Evolutionary conservation across 2,113 vertebrate genomes (phyloP).

Genomic region (Neopipo cinnamomea): DNA sequence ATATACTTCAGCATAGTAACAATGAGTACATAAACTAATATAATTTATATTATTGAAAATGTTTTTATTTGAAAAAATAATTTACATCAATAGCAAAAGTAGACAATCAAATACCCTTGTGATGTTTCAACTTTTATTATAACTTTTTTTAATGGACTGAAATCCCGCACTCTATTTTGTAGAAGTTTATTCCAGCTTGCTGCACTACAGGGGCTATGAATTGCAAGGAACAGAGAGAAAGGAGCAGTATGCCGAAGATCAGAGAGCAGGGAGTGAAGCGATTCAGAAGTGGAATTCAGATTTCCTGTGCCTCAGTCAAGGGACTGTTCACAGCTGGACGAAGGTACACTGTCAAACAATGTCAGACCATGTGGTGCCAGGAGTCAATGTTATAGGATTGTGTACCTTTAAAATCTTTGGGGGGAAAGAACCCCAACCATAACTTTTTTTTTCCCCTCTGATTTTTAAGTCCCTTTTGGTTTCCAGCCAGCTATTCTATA

Average conservation of each 20-base stretch:
- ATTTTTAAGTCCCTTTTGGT: not conserved
- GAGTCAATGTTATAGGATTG: rapidly evolving
- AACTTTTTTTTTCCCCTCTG: not conserved
- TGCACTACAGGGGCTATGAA: not conserved
- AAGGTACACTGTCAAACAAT: not conserved
- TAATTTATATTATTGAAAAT: not conserved
- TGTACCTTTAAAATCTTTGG: not conserved
- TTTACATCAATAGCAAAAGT: not conserved
- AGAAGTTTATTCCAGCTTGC: not conserved
- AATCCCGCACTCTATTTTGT: not conserved
- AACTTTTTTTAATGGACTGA: not conserved
- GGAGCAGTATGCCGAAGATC: not conserved
- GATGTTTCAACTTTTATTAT: not conserved
- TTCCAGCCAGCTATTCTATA: not conserved
- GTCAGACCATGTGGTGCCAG: not conserved
- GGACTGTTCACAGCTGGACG: not conserved
- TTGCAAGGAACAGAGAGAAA: not conserved
- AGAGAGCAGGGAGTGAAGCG: not conserved
- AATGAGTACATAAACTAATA: not conserved
- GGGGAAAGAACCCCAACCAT: rapidly evolving
- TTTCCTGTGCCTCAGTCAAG: not conserved
- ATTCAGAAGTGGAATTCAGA: not conserved
- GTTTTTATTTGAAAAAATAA: not conserved
- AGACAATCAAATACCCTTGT: not conserved
- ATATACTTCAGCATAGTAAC: not conserved